Conservation (phyloP, 2,113 vertebrate genomes). For the Pantherophis guttatus region DNA sequence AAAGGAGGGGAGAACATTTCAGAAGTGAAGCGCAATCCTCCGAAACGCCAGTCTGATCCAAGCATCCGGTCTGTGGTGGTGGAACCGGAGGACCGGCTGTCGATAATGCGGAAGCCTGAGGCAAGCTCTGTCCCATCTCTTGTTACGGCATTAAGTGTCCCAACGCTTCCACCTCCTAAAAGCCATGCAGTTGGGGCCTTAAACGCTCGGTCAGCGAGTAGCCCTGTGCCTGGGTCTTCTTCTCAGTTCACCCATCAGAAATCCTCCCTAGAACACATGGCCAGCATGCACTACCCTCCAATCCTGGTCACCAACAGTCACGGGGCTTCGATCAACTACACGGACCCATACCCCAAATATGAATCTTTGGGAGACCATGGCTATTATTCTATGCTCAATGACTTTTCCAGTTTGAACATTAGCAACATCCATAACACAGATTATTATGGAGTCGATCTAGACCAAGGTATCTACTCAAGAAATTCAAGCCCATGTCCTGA, state of each 20-base stretch:
- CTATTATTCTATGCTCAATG: conserved; percentile 94
- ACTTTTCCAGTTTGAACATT: conserved; percentile 93
- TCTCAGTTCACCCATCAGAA: conserved; percentile 90
- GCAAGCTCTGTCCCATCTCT: conserved; percentile 94
- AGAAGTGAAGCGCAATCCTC: conserved; percentile 89
- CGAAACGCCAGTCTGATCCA: conserved; percentile 96
- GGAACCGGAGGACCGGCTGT: conserved; percentile 87
- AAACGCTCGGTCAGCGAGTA: conserved; percentile 97
- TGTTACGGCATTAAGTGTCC: conserved; percentile 94
- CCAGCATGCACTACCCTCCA: conserved; percentile 93
- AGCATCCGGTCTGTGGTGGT: conserved; percentile 92
- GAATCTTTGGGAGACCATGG: conserved; percentile 92
- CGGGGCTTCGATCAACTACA: conserved; percentile 86
- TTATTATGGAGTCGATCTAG: conserved; percentile 90
- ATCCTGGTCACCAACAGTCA: conserved; percentile 98
- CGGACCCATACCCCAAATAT: conserved; percentile 92
- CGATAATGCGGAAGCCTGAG: conserved; percentile 86
- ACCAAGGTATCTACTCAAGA: conserved; percentile 82
- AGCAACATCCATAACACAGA: conserved; percentile 88
- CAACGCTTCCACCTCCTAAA: conserved; percentile 90
- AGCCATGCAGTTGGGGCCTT: conserved; percentile 93
- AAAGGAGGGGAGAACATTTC: conserved; percentile 85
- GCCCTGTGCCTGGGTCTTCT: conserved; percentile 91
- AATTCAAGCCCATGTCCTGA: conserved; percentile 88
- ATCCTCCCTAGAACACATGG: conserved; percentile 89